Conservation (phyloP, 2,797 vertebrate species). For the Podarcis siculus region DNA sequence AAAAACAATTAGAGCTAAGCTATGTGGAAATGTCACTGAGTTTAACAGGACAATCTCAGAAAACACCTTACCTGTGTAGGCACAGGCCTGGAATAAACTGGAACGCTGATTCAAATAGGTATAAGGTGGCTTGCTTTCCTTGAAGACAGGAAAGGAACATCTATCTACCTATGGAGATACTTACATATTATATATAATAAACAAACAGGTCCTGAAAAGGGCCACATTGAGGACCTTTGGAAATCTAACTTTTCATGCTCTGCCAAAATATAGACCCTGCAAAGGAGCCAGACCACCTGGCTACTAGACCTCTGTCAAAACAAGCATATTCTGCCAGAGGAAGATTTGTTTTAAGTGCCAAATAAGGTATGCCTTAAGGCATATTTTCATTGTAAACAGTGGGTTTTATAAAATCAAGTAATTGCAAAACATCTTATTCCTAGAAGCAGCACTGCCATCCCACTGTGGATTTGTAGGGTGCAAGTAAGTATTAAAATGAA, state of each 20-base stretch:
- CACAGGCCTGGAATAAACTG: neutral
- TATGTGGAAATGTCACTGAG: neutral
- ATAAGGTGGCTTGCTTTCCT: neutral
- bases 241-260: neutral
- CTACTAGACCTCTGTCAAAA: neutral
- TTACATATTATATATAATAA: neutral
- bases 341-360: neutral
- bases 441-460: too few relatives aligned
- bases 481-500: neutral
- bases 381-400: too few relatives aligned
- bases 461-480: neutral
- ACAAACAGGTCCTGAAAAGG: neutral
- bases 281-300: too few relatives aligned
- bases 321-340: neutral
- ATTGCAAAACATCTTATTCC: too few relatives aligned
- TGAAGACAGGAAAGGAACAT: neutral
- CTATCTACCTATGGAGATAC: neutral
- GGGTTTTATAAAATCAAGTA: too few relatives aligned
- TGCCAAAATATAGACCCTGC: neutral
- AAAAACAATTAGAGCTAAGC: neutral
- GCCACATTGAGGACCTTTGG: neutral
- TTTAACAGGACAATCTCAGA: neutral
- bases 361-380: neutral
- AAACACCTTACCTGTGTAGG: neutral
- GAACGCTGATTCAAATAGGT: neutral